Base-by-base conservation (phyloP, 35 echinoderm and acorn worm species). In the Heliocidaris erythrogramma region DNA sequence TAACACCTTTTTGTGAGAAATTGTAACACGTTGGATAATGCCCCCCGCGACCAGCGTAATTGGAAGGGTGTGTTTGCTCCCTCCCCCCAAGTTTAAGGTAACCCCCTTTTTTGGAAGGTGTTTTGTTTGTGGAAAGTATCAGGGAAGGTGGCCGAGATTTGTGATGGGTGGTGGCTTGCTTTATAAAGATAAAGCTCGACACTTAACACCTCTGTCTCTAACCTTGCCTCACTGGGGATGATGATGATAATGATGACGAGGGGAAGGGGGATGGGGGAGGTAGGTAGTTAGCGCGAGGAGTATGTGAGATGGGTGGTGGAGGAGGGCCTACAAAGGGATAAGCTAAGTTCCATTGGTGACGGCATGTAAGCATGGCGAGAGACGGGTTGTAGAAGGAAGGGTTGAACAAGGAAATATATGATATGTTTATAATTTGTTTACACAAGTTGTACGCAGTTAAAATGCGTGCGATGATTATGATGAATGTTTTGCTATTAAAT, bases 11-110 rank as follows among this genome's bases (percentile, higher is more conserved):
- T 78, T 78, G 65, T 78, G 21, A 78, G 65, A 24, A 78, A 78
- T 78, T 78, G 65, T n/a, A 78, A 78, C 65, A 78, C 65, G 17
- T 78, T n/a, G 65, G 65, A 78, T 78, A 78, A 78, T 78, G 65
- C 65, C 65, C 65, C 65, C 65, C 65, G 65, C 65, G 65, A 78
- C 65, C 65, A n/a, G 65, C 7, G 27, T 78, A 78, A 78, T 78
- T 78, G 65, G 65, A 78, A 21, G 65, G 65, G 65, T 78, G 65
- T 78, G 65, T 78, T 78, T 78, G 65, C 27, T 5, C 65, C 65
- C 65, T 78, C 65, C 65, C 65, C 27, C 17, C 18, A 78, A n/a
- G 18, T 78, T 78, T 27, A 78, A n/a, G 18, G 21, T 78, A 8
- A 78, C 65, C 65, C 35, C 65, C 65, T 78, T 24, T 78, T 78